Conservation (phyloP, 2,113 vertebrate genomes). For the Hydropotes inermis region DNA sequence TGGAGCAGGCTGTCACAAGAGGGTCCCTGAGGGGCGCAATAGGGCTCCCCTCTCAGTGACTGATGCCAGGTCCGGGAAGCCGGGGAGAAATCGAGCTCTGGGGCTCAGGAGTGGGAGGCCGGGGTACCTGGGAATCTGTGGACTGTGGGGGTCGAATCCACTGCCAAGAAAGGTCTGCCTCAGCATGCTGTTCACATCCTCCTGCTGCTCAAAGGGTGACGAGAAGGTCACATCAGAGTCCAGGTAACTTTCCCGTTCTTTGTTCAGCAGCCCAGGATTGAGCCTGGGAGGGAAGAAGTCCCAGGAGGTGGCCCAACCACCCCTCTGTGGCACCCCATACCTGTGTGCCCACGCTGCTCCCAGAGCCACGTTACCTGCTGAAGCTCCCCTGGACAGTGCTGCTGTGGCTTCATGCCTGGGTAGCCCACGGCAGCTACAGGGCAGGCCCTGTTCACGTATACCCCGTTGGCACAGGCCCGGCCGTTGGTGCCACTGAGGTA, state of each 20-base stretch:
- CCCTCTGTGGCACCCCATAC: fast-evolving
- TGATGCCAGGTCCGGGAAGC: neutral
- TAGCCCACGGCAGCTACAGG: constrained; percentile 70
- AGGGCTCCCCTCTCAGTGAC: neutral
- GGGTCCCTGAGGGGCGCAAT: neutral
- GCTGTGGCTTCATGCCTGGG: constrained; percentile 79
- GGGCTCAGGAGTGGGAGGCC: neutral
- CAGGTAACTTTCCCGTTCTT: neutral
- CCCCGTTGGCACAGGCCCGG: constrained; percentile 80
- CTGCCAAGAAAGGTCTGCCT: constrained; percentile 80
- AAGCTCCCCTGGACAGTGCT: constrained; percentile 80
- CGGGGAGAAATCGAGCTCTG: neutral
- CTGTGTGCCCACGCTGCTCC: fast-evolving
- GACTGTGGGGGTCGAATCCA: constrained; percentile 78
- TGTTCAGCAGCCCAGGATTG: neutral
- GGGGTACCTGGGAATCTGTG: constrained; percentile 83
- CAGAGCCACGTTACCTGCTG: constrained; percentile 81
- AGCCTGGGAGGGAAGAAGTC: neutral
- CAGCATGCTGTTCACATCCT: constrained; percentile 83
- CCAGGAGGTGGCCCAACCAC: fast-evolving
- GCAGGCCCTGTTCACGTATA: constrained; percentile 74
- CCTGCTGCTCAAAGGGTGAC: constrained; percentile 61
- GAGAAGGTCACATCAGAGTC: constrained; percentile 2
- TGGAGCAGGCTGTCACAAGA: neutral
- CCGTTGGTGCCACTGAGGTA: constrained; percentile 70